Evolutionary conservation across 2,888 invertebrate genomes (phyloP).

Genomic region (Cryptus viduatorius): DNA sequence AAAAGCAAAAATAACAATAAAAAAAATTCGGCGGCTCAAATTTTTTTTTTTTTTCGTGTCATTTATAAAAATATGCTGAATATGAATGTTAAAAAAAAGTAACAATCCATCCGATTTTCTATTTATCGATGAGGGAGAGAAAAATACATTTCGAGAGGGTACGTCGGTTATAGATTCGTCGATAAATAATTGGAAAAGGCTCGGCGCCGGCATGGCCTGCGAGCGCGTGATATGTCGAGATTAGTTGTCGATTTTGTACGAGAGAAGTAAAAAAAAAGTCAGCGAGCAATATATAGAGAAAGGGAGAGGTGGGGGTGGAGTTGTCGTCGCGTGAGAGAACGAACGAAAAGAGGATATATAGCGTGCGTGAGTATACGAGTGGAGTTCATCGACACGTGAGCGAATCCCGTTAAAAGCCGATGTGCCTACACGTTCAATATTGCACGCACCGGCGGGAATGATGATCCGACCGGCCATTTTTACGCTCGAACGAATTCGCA

Average conservation of each 20-base stretch:
- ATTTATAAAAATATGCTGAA: neutral
- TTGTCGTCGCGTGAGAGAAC: conserved; percentile 34
- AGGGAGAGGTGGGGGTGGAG: conserved; percentile 16
- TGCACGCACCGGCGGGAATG: conserved; percentile 57
- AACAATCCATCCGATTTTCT: neutral
- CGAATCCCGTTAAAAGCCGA: conserved; percentile 61
- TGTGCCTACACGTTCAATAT: conserved; percentile 64
- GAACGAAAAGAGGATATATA: conserved; percentile 5
- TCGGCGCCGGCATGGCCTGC: conserved; percentile 21
- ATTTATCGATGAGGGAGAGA: conserved; percentile 33
- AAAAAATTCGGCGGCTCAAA: neutral
- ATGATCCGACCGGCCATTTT: conserved; percentile 68
- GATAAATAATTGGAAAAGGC: conserved; percentile 60
- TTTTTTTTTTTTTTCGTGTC: neutral
- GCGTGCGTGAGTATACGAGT: conserved; percentile 19
- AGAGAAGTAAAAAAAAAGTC: conserved; percentile 32
- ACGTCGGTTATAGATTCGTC: conserved; percentile 9
- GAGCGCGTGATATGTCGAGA: conserved; percentile 58
- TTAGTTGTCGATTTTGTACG: conserved; percentile 52
- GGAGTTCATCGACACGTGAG: conserved; percentile 46
- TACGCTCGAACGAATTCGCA: conserved; percentile 61
- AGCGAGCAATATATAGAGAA: conserved; percentile 39
- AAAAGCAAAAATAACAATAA: neutral
- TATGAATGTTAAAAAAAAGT: neutral
- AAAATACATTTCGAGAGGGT: conserved; percentile 17